These are phyloP conservation scores for Epinephelus awoara DNA, from an alignment of 2,797 vertebrate species.

Conservation along the genomic window DNA sequence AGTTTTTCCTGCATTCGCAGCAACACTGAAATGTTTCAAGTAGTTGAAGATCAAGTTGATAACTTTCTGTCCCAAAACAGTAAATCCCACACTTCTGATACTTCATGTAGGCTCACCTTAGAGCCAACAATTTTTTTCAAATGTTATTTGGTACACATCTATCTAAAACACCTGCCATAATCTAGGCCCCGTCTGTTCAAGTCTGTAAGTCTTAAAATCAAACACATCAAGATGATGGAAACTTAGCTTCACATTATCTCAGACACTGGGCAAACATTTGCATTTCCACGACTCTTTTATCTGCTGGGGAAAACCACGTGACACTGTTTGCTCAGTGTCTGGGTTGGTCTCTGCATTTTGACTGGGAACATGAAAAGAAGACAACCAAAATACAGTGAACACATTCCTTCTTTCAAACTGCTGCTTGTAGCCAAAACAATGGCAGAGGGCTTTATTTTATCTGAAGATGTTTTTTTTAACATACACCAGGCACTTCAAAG, in stretches of 20 bases:
- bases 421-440: constrained; percentile 67
- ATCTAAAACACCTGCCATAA: background rate
- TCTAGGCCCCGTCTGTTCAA: constrained; percentile 12
- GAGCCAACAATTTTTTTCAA: background rate
- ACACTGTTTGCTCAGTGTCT: constrained; percentile 67
- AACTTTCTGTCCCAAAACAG: background rate
- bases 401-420: constrained; percentile 57
- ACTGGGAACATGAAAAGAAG: constrained; percentile 63
- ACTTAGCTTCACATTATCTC: constrained; percentile 41
- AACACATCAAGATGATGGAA: constrained; percentile 19
- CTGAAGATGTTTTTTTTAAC: constrained; percentile 4
- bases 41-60: background rate
- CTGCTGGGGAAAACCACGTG: constrained; percentile 52
- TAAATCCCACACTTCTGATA: background rate
- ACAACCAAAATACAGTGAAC: constrained; percentile 44
- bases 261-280: constrained; percentile 55
- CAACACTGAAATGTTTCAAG: background rate
- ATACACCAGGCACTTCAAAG: constrained; percentile 20
- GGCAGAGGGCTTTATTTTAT: constrained; percentile 38
- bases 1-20: background rate
- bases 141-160: background rate
- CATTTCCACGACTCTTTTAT: constrained; percentile 58
- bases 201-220: constrained; percentile 39
- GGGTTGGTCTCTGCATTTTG: constrained; percentile 43
- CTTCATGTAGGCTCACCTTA: background rate